Evolutionary conservation across 2,888 invertebrate genomes (phyloP), one percentile per base, ranked within the genome.

Genomic region (Teinopalpus imperialis): DNA sequence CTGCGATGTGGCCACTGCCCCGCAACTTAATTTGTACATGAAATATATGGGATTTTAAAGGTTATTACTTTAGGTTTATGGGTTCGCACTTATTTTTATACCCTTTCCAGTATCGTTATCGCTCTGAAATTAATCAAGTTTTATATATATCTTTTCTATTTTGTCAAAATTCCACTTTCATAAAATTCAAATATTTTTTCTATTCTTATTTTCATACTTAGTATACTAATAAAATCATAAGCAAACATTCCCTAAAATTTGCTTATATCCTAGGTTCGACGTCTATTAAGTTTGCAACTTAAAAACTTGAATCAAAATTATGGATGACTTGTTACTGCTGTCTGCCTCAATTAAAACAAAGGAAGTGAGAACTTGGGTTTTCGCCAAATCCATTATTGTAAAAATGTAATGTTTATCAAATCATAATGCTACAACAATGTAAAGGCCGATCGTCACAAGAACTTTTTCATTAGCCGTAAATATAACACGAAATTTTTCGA

Each of bases 1-100:
- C 41, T 47, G 36, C 35, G 35, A 42, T 47, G 46, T 47, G 46
- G 41, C 41, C 46, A 47, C 36, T 42, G 41, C 30, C 46, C 46
- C 41, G 41, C 41, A 36, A 47, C 46, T 47, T 47, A 47, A 47
- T 47, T 47, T 47, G 46, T 47, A 47, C 41, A 30, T 41, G 35
- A 36, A 47, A 47, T 47, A 42, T 47, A 47, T 42, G 31, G 46
- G 21, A 18, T 47, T 47, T 47, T 47, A 42, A 47, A 47, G 46
- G 46, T 41, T 47, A 46, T 46, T 41, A 31, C 36, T 41, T 35
- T 26, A 13, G 36, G 24, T 41, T 36, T 42, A 47, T 24, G 13
- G 35, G 18, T 41, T 20, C 14, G 18, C 9, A 13, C 9, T 36
- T 18, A 24, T 41, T 47, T 40, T 31, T 35, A 31, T 30, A 30